A percentile compares a stretch with the other conserved stretches of the same genome.
Evolutionary conservation across 2,888 invertebrate genomes (phyloP).

Genomic region (Ariolimax columbianus): DNA sequence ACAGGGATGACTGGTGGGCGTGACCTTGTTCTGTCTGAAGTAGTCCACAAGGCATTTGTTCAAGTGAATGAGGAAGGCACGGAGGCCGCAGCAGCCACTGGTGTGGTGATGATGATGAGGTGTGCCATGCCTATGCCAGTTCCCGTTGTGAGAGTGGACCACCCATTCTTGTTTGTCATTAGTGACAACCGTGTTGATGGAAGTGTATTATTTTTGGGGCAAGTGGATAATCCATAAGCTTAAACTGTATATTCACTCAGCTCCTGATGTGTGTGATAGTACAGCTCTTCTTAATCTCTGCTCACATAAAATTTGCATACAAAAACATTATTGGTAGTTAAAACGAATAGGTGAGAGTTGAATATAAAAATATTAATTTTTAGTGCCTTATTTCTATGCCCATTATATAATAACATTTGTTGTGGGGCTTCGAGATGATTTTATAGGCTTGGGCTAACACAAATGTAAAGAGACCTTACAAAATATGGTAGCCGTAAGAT

Average conservation of each 20-base stretch:
- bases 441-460: too few relatives aligned
- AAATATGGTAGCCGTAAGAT: too few relatives aligned
- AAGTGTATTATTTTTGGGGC: slow-evolving; percentile 29
- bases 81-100: slow-evolving; percentile 76
- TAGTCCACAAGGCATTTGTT: slow-evolving; percentile 76
- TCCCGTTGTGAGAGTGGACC: slow-evolving; percentile 61
- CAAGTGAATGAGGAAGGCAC: slow-evolving; percentile 77
- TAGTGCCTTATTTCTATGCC: too few relatives aligned
- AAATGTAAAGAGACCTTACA: too few relatives aligned
- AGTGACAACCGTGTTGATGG: slow-evolving; percentile 55
- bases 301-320: too few relatives aligned
- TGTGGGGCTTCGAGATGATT: too few relatives aligned
- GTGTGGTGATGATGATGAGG: slow-evolving; percentile 44
- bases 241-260: slow-evolving; percentile 55
- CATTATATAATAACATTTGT: too few relatives aligned
- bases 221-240: slow-evolving; percentile 21
- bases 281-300: too few relatives aligned
- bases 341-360: too few relatives aligned
- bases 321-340: too few relatives aligned
- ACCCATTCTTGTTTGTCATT: slow-evolving; percentile 75
- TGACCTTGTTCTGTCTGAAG: slow-evolving; percentile 67
- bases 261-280: too few relatives aligned
- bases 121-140: not conserved
- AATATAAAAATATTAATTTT: too few relatives aligned
- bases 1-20: slow-evolving; percentile 66